Evolutionary conservation across 2,797 vertebrate genomes (phyloP), one percentile per base, ranked within the genome.

Genomic region (Bovichtus variegatus): DNA sequence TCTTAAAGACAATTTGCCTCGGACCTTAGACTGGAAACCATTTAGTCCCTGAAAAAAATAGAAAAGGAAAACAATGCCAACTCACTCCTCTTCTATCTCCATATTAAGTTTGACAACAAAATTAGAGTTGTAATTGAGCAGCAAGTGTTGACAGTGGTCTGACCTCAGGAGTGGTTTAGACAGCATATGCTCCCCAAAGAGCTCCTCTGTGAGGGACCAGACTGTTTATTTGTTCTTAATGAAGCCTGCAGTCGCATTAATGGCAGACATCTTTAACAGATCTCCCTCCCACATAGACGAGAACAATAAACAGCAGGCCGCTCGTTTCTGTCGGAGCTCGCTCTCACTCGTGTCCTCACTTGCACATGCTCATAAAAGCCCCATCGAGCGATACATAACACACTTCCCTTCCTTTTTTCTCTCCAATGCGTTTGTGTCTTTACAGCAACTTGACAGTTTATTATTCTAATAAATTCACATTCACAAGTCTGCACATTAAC

Each of bases 151-250:
- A 87, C 86, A 83, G 84, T 63, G 64, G 75, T 84, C 71, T 83
- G 83, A 87, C 87, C 88, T 84, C 76, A 51, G 57, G 73, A 81
- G 78, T 58, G 75, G 71, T 82, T 81, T 58, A 71, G 70, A 74
- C 71, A 73, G 60, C 83, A 66, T 43, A 74, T 80, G 82, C 38
- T 85, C 86, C 85, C 84, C 31, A 44, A 53, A 81, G 82, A 87
- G 82, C 72, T 53, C 62, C 69, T 53, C 19, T 46, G 49, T 74
- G 76, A 87, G 74, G 73, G 65, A 75, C 54, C 23, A 12, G 67
- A 29, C 54, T 88, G 90, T 88, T 92, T 89, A 89, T 92, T 89
- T 89, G 86, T 86, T 89, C 89, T 76, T 84, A 88, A 90, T 83
- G 84, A 85, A 89, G 89, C 81, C 82, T 87, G 86, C 82, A 86